Conservation (phyloP, 2,888 invertebrate species). For the Stenodera caucasica region DNA sequence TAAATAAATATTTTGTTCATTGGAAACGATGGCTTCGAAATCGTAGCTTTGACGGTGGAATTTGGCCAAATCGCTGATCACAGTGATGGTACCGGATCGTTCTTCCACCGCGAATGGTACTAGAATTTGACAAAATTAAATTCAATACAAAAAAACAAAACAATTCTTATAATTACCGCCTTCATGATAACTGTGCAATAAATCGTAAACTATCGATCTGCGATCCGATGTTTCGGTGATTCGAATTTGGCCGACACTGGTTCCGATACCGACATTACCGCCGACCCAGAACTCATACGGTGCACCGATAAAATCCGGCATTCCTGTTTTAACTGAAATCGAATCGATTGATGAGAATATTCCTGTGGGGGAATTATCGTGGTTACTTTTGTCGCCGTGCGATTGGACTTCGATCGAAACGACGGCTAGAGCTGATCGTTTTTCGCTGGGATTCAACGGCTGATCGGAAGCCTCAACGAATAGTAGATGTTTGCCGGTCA, state of each 20-base stretch:
- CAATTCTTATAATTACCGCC: no score
- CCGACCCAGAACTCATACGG: constrained; percentile 92
- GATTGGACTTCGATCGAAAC: constrained; percentile 76
- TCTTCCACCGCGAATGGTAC: constrained; percentile 93
- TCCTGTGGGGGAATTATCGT: neutral
- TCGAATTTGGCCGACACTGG: constrained; percentile 82
- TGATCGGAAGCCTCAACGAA: constrained; percentile 84
- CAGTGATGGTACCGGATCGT: constrained; percentile 82
- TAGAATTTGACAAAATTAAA: no score
- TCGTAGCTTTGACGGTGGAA: constrained; percentile 71
- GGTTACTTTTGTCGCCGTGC: constrained; percentile 57
- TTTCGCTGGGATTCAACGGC: constrained; percentile 81
- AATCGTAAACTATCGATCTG: constrained; percentile 71
- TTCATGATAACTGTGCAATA: constrained; percentile 80
- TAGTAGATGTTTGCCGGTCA: constrained; percentile 74
- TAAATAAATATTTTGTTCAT: constrained; percentile 66
- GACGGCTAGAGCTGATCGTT: constrained; percentile 80
- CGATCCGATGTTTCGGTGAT: constrained; percentile 72
- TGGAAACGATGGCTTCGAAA: constrained; percentile 80
- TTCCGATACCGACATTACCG: constrained; percentile 80
- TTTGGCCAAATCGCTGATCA: constrained; percentile 73
- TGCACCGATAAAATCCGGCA: constrained; percentile 79
- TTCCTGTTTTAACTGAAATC: constrained; percentile 55
- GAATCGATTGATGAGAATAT: neutral
- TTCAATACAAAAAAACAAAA: no score